Percentiles rank a stretch among this genome's conserved stretches.
These are phyloP conservation scores for Heliconius himera DNA, from an alignment of 1,140 invertebrate species.

Conservation along the genomic window DNA sequence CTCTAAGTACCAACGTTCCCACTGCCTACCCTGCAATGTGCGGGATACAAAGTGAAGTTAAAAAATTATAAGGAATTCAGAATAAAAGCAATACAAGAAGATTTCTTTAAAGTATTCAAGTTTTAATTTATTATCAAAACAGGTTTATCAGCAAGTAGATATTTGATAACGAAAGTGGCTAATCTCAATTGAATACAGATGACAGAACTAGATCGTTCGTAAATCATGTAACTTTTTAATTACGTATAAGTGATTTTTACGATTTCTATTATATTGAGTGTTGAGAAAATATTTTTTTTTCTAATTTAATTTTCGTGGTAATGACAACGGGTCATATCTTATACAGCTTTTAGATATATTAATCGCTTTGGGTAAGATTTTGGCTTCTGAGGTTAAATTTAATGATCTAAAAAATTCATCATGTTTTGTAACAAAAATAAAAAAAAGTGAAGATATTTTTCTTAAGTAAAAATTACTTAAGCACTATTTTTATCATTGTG, in stretches of 20 bases:
- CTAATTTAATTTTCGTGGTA: background rate
- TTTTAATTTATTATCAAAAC: slow-evolving; percentile 29
- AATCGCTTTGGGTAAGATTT: no score
- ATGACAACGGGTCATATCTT: no score
- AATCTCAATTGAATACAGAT: slow-evolving; percentile 34
- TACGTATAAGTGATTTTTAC: slow-evolving; percentile 19
- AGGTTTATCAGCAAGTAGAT: slow-evolving; percentile 16
- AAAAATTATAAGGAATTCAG: background rate
- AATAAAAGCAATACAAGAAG: slow-evolving; percentile 11
- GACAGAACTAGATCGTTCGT: slow-evolving; percentile 35
- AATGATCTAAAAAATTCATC: no score
- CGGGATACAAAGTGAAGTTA: no score
- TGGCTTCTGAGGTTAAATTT: no score
- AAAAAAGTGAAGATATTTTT: no score
- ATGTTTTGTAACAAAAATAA: no score
- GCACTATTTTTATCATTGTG: no score
- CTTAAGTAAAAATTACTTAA: no score
- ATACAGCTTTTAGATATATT: no score
- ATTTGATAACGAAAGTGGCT: slow-evolving; percentile 32
- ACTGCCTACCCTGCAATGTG: no score
- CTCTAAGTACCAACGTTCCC: no score
- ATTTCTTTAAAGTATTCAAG: slow-evolving; percentile 28
- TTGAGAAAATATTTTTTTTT: background rate
- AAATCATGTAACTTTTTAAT: slow-evolving; percentile 35
- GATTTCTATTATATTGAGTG: slow-evolving; percentile 12